Evolutionary conservation across 2,113 vertebrate genomes (phyloP).

Genomic region (Talpa occidentalis): DNA sequence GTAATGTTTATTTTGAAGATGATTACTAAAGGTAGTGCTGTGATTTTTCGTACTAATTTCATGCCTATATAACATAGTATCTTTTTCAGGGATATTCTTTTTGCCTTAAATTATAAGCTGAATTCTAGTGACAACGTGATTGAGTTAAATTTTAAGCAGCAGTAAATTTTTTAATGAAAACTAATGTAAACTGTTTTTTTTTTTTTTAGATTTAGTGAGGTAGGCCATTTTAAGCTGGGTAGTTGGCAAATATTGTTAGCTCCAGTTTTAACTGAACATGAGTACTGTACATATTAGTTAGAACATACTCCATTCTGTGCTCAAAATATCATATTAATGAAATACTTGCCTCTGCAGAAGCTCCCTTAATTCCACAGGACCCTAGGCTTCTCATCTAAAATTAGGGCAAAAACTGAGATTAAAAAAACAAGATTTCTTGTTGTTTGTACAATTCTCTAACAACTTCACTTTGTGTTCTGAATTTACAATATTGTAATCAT

Average conservation of each 20-base stretch:
- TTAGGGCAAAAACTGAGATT: constrained; percentile 38
- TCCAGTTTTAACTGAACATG: constrained; percentile 41
- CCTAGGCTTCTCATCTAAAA: constrained; percentile 15
- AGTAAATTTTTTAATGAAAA: constrained; percentile 43
- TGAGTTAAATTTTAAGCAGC: background rate
- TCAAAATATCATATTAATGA: background rate
- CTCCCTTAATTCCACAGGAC: background rate
- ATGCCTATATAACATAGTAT: background rate
- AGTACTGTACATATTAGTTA: background rate
- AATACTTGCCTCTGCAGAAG: constrained; percentile 12
- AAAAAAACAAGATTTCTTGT: constrained; percentile 21
- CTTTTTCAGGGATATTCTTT: constrained; percentile 6
- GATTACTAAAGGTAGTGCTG: background rate
- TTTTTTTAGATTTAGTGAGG: background rate
- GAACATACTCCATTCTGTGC: background rate
- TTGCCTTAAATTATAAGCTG: background rate
- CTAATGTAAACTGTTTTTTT: constrained; percentile 32
- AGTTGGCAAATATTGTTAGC: constrained; percentile 30
- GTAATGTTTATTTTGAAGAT: constrained; percentile 24
- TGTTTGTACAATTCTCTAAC: background rate
- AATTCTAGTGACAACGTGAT: background rate
- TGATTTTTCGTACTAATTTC: constrained; percentile 50
- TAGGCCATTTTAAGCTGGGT: constrained; percentile 40
- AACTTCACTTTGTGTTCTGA: constrained; percentile 7
- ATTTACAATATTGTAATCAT: constrained; percentile 34